Evolutionary conservation across 2,888 invertebrate genomes (phyloP).

Genomic region (Teinopalpus imperialis): DNA sequence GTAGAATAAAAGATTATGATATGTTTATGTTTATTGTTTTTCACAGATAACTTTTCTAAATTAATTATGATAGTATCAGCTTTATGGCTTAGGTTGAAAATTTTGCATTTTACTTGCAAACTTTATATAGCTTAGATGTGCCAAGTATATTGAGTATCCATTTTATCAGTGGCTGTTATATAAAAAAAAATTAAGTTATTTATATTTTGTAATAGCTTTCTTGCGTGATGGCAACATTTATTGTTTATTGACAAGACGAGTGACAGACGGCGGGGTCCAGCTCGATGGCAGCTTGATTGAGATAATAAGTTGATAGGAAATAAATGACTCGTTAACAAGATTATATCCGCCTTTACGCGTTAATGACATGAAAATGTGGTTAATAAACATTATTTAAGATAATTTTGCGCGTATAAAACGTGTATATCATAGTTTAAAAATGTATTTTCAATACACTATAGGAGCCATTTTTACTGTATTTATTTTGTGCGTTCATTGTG

Average conservation of each 20-base stretch:
- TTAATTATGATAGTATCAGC: too few relatives aligned
- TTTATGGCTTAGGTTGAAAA: too few relatives aligned
- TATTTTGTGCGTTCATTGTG: slow-evolving; percentile 81
- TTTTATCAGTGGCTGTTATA: too few relatives aligned
- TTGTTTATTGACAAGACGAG: slow-evolving; percentile 80
- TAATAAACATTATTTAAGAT: slow-evolving; percentile 61
- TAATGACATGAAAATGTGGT: slow-evolving; percentile 71
- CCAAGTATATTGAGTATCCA: too few relatives aligned
- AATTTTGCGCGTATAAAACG: slow-evolving; percentile 57
- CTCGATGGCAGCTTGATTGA: slow-evolving; percentile 66
- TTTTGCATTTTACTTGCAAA: too few relatives aligned
- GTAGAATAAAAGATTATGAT: too few relatives aligned
- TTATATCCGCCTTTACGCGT: slow-evolving; percentile 56
- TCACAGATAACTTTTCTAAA: too few relatives aligned
- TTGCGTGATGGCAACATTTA: slow-evolving; percentile 66
- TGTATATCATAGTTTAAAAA: slow-evolving; percentile 62
- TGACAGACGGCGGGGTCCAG: slow-evolving; percentile 76
- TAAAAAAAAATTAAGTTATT: too few relatives aligned
- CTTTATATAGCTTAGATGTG: too few relatives aligned
- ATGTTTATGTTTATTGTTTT: too few relatives aligned
- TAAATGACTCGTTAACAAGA: slow-evolving; percentile 61
- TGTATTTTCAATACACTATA: slow-evolving; percentile 74
- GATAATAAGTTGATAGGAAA: slow-evolving; percentile 58
- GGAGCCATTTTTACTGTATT: slow-evolving; percentile 82
- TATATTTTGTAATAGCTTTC: too few relatives aligned